A percentile compares a stretch with the other conserved stretches of the same genome.
Conservation (phyloP, 2,888 invertebrate species). For the Heliconius cydno region DNA sequence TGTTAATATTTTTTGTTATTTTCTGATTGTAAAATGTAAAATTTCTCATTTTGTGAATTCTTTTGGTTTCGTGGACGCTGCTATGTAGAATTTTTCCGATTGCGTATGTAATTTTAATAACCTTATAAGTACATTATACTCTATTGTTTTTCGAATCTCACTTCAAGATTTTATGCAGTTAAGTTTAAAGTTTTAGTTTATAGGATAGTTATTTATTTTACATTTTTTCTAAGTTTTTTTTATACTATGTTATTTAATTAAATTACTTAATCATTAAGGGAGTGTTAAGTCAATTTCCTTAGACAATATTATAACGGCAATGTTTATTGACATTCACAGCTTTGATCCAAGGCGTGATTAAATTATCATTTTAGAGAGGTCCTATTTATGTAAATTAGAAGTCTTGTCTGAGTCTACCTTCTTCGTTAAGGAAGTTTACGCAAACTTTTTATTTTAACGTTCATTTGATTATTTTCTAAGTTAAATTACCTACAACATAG, state of each 20-base stretch:
- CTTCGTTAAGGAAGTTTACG: slow-evolving; percentile 36
- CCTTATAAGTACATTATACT: too few relatives aligned
- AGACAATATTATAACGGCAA: background rate
- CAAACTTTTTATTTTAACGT: background rate
- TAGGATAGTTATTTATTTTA: too few relatives aligned
- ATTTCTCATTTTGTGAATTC: slow-evolving; percentile 38
- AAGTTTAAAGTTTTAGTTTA: too few relatives aligned
- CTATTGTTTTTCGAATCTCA: too few relatives aligned
- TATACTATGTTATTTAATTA: too few relatives aligned
- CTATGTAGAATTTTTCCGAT: too few relatives aligned
- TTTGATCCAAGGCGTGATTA: slow-evolving; percentile 3
- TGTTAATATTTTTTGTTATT: slow-evolving; percentile 25
- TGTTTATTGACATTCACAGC: background rate
- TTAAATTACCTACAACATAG: background rate
- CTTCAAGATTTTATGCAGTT: too few relatives aligned
- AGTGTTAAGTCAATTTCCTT: background rate
- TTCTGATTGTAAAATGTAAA: slow-evolving; percentile 36
- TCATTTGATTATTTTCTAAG: background rate
- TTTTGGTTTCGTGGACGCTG: too few relatives aligned
- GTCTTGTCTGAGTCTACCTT: background rate
- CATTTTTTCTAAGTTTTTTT: too few relatives aligned
- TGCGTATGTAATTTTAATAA: too few relatives aligned
- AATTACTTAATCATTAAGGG: background rate
- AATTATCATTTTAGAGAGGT: slow-evolving; percentile 3
- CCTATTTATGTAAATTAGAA: slow-evolving; percentile 9